Conservation (phyloP, 2,113 vertebrate species). For the Leptocoma aspasia region DNA sequence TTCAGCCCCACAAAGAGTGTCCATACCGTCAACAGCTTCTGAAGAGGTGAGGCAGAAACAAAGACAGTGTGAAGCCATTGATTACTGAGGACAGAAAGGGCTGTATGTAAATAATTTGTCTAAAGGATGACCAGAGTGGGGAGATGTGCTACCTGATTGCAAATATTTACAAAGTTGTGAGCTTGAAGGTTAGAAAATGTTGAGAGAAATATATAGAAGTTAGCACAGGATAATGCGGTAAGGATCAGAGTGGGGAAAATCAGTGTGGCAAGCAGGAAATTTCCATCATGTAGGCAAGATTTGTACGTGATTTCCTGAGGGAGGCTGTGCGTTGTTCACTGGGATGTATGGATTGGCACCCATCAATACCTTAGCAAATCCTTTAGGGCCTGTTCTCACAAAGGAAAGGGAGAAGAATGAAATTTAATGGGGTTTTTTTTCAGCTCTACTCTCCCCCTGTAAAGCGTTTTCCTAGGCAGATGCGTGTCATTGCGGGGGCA, state of each 20-base stretch:
- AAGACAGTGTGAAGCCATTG: not conserved
- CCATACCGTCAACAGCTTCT: not conserved
- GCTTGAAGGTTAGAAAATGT: not conserved
- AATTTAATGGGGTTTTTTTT: not conserved
- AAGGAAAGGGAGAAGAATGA: not conserved
- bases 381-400: not conserved
- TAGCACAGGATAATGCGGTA: not conserved
- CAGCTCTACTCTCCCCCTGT: not conserved
- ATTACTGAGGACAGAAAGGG: not conserved
- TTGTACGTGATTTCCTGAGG: not conserved
- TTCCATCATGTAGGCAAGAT: not conserved
- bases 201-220: not conserved
- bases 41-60: not conserved
- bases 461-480: not conserved
- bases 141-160: not conserved
- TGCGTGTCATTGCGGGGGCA: not conserved
- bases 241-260: not conserved
- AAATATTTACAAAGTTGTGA: conserved; percentile 32
- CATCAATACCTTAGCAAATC: conserved; percentile 6
- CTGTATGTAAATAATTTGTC: not conserved
- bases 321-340: not conserved
- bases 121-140: not conserved
- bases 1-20: not conserved
- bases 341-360: not conserved
- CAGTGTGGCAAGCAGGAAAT: conserved; percentile 7